phyloP scores from a whole-genome alignment of 2,113 vertebrate genomes.

The Corythornis madagascariensis region DNA sequence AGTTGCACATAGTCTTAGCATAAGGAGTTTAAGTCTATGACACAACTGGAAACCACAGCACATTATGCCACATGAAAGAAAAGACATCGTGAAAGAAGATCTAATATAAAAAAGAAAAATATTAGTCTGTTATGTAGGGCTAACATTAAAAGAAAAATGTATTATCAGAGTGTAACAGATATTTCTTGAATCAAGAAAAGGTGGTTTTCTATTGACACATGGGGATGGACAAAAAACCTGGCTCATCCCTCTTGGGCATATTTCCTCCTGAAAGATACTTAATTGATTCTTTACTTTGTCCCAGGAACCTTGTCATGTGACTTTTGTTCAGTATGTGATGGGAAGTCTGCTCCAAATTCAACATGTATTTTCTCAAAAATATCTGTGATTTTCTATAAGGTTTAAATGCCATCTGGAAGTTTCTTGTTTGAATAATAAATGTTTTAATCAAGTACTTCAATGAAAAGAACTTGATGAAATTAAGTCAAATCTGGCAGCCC shows the following conservation, averaged over 20 bases:
- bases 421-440: not conserved
- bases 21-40: not conserved
- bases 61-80: not conserved
- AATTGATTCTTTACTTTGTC: not conserved
- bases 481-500: not conserved
- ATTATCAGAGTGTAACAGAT: not conserved
- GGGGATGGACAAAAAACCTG: too few species aligned
- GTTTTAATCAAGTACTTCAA: not conserved
- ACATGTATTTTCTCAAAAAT: not conserved
- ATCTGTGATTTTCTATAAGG: not conserved
- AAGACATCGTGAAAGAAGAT: not conserved
- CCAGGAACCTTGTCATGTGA: not conserved
- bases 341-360: not conserved
- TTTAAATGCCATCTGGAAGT: not conserved
- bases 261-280: not conserved
- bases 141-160: not conserved
- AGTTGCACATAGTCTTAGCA: not conserved
- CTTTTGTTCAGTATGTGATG: not conserved
- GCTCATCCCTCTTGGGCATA: not conserved
- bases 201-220: too few species aligned
- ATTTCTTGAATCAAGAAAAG: not conserved
- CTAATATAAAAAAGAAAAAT: not conserved
- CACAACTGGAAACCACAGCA: not conserved
- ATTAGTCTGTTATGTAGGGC: not conserved
- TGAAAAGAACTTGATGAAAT: not conserved